Base-by-base conservation (phyloP, 1,140 invertebrate genomes). In the Macrobrachium nipponense region DNA sequence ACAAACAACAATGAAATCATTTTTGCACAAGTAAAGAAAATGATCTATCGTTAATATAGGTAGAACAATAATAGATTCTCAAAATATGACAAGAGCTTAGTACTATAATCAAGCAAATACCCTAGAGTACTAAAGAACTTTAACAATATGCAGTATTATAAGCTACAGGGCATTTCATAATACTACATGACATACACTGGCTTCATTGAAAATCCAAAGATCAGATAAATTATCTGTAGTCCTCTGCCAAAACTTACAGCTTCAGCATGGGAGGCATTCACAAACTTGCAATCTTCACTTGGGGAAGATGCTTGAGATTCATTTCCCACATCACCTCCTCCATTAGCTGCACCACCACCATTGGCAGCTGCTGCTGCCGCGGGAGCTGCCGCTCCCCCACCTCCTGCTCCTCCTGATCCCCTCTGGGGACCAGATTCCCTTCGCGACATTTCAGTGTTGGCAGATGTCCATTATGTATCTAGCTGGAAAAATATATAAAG, bases 271-370 rank as follows among this genome's bases (percentile, higher is more conserved):
- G 82, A 43, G 36, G 82, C 64, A 36, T 85, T 85, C 61, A 85
- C 82, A 85, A 85, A 85, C 43, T 85, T 85, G 76, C 76, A 79
- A 62, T 85, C 82, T 8, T 85, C 82, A 70, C 62, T 79, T 12
- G 82, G 82, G 15, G 82, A 78, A 10, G 82, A 79, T n/a, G 64
- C 72, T 20, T 83, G 81, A 10, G 81, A 83, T 20, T 83, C 81
- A 27, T 23, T 27, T 43, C 68, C 68, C 0, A 14, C 68, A 15
- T 70, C 68, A 8, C 36, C 60, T 15, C 17, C 18, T 61, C 81
- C 81, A 15, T 17, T 70, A n/a, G 68, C 68, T 2, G 0, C 51
- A 51, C 51, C 51, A 51, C 8, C 51, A 51, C 51, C 51, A 51
- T 51, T 51, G 51, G 51, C 51, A 51, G 51, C 51, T 10, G 51